Conservation (phyloP, 2,113 vertebrate species). For the Cebus imitator region DNA sequence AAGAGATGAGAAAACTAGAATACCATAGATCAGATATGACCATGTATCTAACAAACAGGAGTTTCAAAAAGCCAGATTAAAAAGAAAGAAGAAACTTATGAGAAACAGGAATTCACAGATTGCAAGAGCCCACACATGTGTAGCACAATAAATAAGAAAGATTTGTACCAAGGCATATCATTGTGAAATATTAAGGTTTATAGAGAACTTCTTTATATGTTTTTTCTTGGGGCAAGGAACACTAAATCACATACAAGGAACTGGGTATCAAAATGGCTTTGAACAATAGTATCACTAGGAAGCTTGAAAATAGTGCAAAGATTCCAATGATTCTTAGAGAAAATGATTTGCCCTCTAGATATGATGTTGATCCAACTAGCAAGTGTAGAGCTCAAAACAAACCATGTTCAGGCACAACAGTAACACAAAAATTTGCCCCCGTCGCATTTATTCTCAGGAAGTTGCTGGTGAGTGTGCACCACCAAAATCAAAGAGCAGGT, state of each 20-base stretch:
- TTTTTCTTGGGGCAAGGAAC: too few species aligned
- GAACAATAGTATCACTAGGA: not conserved
- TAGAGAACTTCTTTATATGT: not conserved
- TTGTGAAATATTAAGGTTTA: not conserved
- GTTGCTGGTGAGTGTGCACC: not conserved
- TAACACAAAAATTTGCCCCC: not conserved
- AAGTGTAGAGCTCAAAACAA: not conserved
- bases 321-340: not conserved
- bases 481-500: not conserved
- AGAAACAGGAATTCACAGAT: not conserved
- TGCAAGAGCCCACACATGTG: not conserved
- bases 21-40: not conserved
- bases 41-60: not conserved
- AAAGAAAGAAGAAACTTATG: not conserved
- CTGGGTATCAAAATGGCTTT: not conserved
- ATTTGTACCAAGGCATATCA: not conserved
- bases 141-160: not conserved
- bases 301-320: not conserved
- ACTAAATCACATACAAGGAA: not conserved
- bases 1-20: not conserved
- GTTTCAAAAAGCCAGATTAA: constrained; percentile 9
- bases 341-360: not conserved
- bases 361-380: not conserved
- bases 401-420: not conserved
- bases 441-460: not conserved